Conservation (phyloP, 2,888 invertebrate species). For the Nomada fabriciana region DNA sequence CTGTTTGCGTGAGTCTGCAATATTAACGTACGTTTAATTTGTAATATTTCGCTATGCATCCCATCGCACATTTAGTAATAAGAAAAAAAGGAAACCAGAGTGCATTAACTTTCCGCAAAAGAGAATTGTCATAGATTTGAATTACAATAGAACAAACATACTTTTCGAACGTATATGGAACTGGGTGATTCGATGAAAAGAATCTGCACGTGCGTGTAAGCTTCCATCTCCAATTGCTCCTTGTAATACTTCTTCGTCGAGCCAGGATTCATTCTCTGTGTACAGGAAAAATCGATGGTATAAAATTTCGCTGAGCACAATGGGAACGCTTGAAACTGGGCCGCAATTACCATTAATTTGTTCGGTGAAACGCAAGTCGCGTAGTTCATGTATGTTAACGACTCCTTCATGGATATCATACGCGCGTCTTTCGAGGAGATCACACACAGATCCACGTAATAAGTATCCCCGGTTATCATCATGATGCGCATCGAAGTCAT, state of each 20-base stretch:
- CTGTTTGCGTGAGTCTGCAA: slow-evolving; percentile 49
- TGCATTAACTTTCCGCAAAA: background rate
- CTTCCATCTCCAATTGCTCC: slow-evolving; percentile 82
- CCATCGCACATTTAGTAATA: background rate
- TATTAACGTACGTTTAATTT: background rate
- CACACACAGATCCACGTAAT: slow-evolving; percentile 82
- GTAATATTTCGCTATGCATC: background rate
- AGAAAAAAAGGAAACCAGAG: background rate
- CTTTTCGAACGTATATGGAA: slow-evolving; percentile 89
- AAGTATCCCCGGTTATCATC: slow-evolving; percentile 56
- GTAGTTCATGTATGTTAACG: slow-evolving; percentile 83
- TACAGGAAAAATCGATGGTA: background rate
- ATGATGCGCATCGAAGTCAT: slow-evolving; percentile 75
- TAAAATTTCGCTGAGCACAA: background rate
- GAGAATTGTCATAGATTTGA: background rate
- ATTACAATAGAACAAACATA: slow-evolving; percentile 73
- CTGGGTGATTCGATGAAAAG: slow-evolving; percentile 88
- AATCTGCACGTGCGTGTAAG: slow-evolving; percentile 85
- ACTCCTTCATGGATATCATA: slow-evolving; percentile 82
- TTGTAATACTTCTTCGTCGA: slow-evolving; percentile 76
- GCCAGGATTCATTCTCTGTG: slow-evolving; percentile 72
- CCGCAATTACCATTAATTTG: slow-evolving; percentile 66
- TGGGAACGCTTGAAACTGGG: background rate
- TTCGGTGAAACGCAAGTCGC: slow-evolving; percentile 76
- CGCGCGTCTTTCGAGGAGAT: slow-evolving; percentile 40